Evolutionary conservation across 2,113 vertebrate species (phyloP).

Genomic region (Sphaerodactylus townsendi): DNA sequence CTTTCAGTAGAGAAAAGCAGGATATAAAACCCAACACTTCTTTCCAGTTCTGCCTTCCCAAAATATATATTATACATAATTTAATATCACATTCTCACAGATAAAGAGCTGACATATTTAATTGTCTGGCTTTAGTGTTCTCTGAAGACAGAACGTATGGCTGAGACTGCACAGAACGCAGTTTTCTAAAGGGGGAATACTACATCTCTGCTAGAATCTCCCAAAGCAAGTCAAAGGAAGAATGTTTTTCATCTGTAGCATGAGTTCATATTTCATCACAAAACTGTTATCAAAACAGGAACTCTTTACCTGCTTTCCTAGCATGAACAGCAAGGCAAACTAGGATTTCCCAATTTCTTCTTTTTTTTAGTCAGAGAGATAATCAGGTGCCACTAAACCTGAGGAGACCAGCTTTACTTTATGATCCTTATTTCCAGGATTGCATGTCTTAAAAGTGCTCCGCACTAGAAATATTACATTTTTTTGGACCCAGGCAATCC

Average conservation of each 20-base stretch:
- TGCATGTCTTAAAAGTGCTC: not conserved
- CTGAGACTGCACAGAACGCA: not conserved
- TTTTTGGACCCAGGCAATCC: too few species aligned
- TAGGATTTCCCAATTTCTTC: not conserved
- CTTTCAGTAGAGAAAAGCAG: too few species aligned
- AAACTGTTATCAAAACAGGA: conserved; percentile 34
- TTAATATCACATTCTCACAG: conserved; percentile 78
- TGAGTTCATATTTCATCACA: conserved; percentile 25
- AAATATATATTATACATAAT: conserved; percentile 85
- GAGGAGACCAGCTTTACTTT: not conserved
- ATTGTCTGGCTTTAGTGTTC: conserved; percentile 74
- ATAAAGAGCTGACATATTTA: conserved; percentile 80
- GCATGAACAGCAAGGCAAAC: not conserved
- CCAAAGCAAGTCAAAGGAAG: conserved; percentile 38
- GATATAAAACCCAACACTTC: too few species aligned
- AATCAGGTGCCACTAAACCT: too few species aligned
- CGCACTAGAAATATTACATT: too few species aligned
- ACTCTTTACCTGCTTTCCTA: conserved; percentile 9
- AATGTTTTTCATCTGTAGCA: conserved; percentile 1
- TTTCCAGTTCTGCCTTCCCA: conserved; percentile 76
- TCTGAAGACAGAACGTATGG: conserved; percentile 58
- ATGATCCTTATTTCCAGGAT: not conserved
- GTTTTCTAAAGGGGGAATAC: conserved; percentile 11
- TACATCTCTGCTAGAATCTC: conserved; percentile 15
- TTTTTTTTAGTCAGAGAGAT: not conserved